These are phyloP conservation scores for Jacana jacana DNA, from an alignment of 2,113 vertebrate genomes.

Conservation along the genomic window DNA sequence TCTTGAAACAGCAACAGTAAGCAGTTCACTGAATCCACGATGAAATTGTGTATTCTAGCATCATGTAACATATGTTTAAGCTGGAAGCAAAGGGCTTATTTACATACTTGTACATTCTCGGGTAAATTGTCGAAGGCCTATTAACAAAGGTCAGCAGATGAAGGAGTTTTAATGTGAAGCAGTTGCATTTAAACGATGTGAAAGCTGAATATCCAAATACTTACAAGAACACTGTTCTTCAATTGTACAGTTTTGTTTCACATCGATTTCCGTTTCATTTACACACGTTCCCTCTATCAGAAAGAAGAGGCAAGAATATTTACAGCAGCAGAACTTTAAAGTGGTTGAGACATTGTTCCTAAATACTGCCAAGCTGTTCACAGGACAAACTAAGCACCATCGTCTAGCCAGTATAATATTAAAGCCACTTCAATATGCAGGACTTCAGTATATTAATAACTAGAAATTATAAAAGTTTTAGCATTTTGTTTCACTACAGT, in stretches of 20 bases:
- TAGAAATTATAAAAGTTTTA: neutral
- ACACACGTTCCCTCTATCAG: neutral
- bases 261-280: rapidly evolving
- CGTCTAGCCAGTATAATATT: neutral
- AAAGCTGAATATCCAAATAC: neutral
- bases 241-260: rapidly evolving
- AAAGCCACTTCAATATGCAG: neutral
- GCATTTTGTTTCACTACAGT: neutral
- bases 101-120: neutral
- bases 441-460: neutral
- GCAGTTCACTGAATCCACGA: neutral
- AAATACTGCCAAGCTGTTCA: neutral
- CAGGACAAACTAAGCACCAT: neutral
- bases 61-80: neutral
- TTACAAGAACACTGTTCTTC: neutral
- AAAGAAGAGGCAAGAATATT: neutral
- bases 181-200: neutral
- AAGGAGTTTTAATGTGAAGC: neutral
- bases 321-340: neutral
- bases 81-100: neutral
- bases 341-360: neutral
- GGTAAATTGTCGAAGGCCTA: neutral
- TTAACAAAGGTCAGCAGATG: neutral
- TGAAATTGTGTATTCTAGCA: neutral
- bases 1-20: neutral